Evolutionary conservation across 2,113 vertebrate species (phyloP).

Genomic region (Caretta caretta): DNA sequence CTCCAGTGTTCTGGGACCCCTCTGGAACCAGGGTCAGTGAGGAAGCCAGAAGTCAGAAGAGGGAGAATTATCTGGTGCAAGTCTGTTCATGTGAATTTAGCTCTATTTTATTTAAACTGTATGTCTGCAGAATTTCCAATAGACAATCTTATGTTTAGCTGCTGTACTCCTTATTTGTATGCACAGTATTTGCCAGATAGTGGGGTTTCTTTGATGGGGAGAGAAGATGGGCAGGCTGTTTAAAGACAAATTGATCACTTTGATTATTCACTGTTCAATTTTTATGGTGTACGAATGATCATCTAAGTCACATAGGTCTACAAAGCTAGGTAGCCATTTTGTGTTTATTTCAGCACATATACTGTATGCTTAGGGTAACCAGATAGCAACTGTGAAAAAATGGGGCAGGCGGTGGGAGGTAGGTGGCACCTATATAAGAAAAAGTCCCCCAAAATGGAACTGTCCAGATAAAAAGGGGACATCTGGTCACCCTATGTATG

Average conservation of each 20-base stretch:
- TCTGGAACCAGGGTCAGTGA: neutral
- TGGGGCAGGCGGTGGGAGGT: too few species aligned
- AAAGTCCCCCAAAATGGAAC: too few species aligned
- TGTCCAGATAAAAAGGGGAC: too few species aligned
- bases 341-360: neutral
- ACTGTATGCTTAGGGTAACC: neutral
- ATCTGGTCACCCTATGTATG: neutral
- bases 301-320: neutral
- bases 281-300: neutral
- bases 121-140: neutral
- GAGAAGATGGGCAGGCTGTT: neutral
- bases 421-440: too few species aligned
- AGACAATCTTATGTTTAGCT: neutral
- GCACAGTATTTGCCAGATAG: neutral
- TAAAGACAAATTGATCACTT: neutral
- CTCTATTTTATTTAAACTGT: neutral
- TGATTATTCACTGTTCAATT: neutral
- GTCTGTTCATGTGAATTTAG: neutral
- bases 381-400: too few species aligned
- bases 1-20: neutral
- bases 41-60: neutral
- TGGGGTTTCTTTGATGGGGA: neutral
- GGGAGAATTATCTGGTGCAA: neutral
- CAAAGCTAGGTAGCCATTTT: neutral
- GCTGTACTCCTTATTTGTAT: neutral